A percentile compares a stretch with the other conserved stretches of the same genome.
Conservation (phyloP, 2,113 vertebrate species). For the Piprites chloris region DNA sequence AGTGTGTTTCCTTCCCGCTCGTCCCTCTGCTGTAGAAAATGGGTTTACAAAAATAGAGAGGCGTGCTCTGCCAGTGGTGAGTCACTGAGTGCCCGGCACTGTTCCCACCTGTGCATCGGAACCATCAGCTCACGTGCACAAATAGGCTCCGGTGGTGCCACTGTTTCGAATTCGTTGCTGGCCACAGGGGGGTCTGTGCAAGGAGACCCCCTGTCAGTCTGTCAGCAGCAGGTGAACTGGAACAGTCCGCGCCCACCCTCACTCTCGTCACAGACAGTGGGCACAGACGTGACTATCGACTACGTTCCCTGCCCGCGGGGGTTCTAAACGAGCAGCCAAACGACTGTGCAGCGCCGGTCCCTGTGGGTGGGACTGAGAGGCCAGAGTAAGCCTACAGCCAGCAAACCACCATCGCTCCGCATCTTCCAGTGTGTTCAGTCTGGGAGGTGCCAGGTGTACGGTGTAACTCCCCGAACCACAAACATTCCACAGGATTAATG, state of each 20-base stretch:
- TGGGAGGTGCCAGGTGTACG: background rate
- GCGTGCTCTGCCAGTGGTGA: background rate
- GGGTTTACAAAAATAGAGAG: background rate
- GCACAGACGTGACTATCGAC: background rate
- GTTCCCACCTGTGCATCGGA: background rate
- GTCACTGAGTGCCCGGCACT: background rate
- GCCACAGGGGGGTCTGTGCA: background rate
- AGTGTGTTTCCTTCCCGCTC: background rate
- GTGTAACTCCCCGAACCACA: background rate
- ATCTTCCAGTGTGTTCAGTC: background rate
- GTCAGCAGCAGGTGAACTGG: too few relatives aligned
- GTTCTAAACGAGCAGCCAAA: background rate
- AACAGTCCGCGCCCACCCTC: background rate
- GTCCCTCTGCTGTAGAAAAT: background rate
- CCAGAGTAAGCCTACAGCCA: background rate
- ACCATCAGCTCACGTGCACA: background rate
- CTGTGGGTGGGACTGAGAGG: background rate
- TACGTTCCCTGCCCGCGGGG: background rate
- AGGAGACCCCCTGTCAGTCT: background rate
- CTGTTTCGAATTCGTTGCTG: background rate
- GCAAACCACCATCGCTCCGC: fast-evolving
- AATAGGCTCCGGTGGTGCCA: background rate
- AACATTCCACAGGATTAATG: background rate
- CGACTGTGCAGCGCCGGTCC: fast-evolving
- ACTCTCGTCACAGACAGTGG: background rate